These are phyloP conservation scores for Pristionchus fissidentatus DNA, from an alignment of 2,888 invertebrate species.

Conservation along the genomic window DNA sequence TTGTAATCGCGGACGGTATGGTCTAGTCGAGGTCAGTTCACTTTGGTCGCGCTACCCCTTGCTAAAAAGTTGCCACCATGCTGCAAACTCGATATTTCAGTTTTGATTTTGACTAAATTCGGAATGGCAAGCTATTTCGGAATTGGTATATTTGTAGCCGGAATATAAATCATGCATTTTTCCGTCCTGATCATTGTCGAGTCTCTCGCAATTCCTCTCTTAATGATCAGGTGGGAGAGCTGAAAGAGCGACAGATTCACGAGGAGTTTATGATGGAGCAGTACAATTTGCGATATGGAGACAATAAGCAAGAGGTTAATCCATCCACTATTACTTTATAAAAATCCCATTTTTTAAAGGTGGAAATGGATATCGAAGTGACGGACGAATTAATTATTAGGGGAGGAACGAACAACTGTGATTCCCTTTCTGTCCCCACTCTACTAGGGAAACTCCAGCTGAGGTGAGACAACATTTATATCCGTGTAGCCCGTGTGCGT, in stretches of 20 bases:
- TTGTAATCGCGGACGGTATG: no score
- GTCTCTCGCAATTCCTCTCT: no score
- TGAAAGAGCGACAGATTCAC: constrained; percentile 56
- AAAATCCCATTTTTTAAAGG: constrained; percentile 14
- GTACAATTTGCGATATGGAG: constrained; percentile 51
- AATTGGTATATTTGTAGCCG: no score
- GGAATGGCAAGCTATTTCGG: no score
- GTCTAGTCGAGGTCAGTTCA: no score
- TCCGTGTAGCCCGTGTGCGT: no score
- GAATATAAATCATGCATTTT: neutral
- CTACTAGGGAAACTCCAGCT: constrained; percentile 60
- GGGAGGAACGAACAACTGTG: neutral
- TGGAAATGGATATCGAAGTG: constrained; percentile 70
- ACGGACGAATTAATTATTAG: constrained; percentile 50
- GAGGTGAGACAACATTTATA: constrained; percentile 45
- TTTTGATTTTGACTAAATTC: no score
- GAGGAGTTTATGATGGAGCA: constrained; percentile 45
- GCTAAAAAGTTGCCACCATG: no score
- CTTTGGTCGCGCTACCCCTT: no score
- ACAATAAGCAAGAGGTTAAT: constrained; percentile 40
- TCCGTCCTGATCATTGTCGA: no score
- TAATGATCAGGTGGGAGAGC: constrained; percentile 60
- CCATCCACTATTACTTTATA: neutral
- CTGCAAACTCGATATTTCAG: no score
- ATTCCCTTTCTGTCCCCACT: constrained; percentile 55